Percentiles rank a stretch among this genome's conserved stretches.
These are phyloP conservation scores for Blennius ocellaris DNA, from an alignment of 2,113 vertebrate species.

Conservation along the genomic window DNA sequence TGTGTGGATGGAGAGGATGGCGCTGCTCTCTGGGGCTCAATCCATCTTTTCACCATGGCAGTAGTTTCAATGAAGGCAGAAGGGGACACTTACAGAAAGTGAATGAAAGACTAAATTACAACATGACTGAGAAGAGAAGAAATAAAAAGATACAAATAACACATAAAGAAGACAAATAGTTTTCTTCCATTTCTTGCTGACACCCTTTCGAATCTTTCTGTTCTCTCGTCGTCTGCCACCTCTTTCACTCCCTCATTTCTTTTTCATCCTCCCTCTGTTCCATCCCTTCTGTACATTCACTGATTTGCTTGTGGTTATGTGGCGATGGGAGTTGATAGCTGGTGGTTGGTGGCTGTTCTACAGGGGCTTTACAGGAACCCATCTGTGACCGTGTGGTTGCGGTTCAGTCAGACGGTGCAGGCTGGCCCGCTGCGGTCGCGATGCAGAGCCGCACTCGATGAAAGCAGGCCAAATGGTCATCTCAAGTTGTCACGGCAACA, in stretches of 20 bases:
- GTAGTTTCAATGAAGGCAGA: background rate
- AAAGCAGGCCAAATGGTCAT: slow-evolving; percentile 30
- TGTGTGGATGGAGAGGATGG: slow-evolving; percentile 32
- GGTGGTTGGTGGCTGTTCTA: slow-evolving; percentile 61
- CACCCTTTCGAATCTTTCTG: background rate
- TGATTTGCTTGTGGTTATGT: slow-evolving; percentile 71
- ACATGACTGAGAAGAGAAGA: background rate
- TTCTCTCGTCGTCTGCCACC: background rate
- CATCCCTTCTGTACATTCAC: slow-evolving; percentile 31
- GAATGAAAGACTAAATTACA: background rate
- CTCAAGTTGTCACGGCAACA: background rate
- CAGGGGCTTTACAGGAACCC: slow-evolving; percentile 69
- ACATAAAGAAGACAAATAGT: slow-evolving; percentile 2
- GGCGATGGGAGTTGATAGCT: slow-evolving; percentile 70
- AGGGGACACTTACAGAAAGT: background rate
- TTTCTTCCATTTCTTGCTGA: background rate
- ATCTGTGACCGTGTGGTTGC: slow-evolving; percentile 68
- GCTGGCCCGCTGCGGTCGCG: slow-evolving; percentile 34
- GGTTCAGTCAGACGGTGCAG: slow-evolving; percentile 63
- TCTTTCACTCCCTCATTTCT: slow-evolving; percentile 23
- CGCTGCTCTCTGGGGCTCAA: slow-evolving; percentile 19
- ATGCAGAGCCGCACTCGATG: slow-evolving; percentile 22
- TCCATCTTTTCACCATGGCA: slow-evolving; percentile 3
- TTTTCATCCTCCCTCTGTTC: slow-evolving; percentile 17
- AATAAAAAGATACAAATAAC: background rate